Evolutionary conservation across 1,140 invertebrate species (phyloP).

Genomic region (Trichomalopsis sarcophagae): DNA sequence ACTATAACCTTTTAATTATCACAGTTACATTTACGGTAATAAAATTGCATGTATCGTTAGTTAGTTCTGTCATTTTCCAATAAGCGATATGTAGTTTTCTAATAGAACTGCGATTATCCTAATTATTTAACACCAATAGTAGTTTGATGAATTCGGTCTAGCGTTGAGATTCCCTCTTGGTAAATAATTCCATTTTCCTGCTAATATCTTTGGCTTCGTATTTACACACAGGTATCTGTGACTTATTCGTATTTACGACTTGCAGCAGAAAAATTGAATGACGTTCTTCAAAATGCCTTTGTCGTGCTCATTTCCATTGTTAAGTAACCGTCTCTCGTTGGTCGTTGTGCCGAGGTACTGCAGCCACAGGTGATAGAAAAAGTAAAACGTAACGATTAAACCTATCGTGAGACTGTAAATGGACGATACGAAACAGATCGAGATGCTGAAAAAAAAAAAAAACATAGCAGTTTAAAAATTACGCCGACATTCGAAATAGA

Average conservation of each 20-base stretch:
- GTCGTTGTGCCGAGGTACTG: conserved; percentile 68
- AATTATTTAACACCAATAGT: neutral
- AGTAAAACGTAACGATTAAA: conserved; percentile 65
- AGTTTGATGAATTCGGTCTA: neutral
- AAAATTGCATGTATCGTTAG: conserved; percentile 41
- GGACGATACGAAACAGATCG: conserved; percentile 72
- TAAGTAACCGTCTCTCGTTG: conserved; percentile 62
- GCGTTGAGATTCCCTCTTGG: neutral
- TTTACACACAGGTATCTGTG: neutral
- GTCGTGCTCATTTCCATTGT: conserved; percentile 56
- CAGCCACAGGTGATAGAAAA: conserved; percentile 70
- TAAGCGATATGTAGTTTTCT: neutral
- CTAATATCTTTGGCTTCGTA: neutral
- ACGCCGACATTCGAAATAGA: neutral
- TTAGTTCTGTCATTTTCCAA: neutral
- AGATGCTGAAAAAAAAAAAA: conserved; percentile 67
- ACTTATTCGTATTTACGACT: conserved; percentile 56
- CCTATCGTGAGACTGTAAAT: conserved; percentile 71
- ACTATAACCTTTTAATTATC: conserved; percentile 57
- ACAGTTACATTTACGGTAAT: conserved; percentile 64
- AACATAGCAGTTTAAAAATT: conserved; percentile 11
- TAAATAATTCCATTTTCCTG: conserved; percentile 9
- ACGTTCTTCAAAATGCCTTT: conserved; percentile 63
- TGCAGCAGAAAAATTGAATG: conserved; percentile 65
- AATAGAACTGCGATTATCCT: neutral